Evolutionary conservation across 2,797 vertebrate species (phyloP).

Genomic region (Parauchenoglanis punctatus): DNA sequence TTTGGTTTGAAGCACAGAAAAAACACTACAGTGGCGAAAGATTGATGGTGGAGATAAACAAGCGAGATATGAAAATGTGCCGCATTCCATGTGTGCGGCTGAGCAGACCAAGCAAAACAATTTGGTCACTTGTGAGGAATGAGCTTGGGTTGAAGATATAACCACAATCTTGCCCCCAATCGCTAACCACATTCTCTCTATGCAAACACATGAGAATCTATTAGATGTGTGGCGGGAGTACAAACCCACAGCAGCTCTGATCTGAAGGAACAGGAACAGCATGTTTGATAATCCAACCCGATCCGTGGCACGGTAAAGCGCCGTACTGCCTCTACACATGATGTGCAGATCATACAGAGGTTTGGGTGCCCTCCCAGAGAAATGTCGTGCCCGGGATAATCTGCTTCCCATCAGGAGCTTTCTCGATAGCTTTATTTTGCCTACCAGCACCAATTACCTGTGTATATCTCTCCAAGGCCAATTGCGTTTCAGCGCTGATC

Average conservation of each 20-base stretch:
- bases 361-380: constrained; percentile 61
- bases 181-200: constrained; percentile 43
- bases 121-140: constrained; percentile 49
- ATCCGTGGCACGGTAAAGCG: not conserved
- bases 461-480: constrained; percentile 64
- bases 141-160: constrained; percentile 41
- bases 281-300: constrained; percentile 1
- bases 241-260: constrained; percentile 29
- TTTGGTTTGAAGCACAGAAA: constrained; percentile 40
- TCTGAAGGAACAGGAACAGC: not conserved
- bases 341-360: constrained; percentile 39
- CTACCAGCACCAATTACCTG: constrained; percentile 50
- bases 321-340: constrained; percentile 5
- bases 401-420: constrained; percentile 65
- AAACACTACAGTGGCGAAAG: constrained; percentile 21
- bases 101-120: constrained; percentile 55
- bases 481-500: constrained; percentile 62
- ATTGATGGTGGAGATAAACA: constrained; percentile 61
- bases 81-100: constrained; percentile 51
- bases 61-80: constrained; percentile 59
- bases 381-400: constrained; percentile 53
- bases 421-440: constrained; percentile 58
- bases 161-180: constrained; percentile 39
- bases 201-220: constrained; percentile 31
- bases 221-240: not conserved